Conservation (phyloP, 2,113 vertebrate genomes). For the Platichthys stellatus region DNA sequence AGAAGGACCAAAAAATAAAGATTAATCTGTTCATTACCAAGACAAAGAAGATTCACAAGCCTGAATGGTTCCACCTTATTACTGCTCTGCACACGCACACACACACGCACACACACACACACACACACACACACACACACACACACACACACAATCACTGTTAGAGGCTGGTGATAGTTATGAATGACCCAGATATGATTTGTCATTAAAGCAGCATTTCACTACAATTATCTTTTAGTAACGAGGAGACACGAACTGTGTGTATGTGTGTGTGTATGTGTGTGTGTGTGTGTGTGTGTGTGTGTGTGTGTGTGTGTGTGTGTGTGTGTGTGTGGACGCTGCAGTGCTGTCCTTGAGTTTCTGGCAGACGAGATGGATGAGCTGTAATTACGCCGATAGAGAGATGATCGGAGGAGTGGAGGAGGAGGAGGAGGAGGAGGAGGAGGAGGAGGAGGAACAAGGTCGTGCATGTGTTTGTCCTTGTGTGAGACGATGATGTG, state of each 20-base stretch:
- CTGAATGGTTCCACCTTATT: conserved; percentile 22
- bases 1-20: conserved; percentile 47
- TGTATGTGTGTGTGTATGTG: not conserved
- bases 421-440: conserved; percentile 11
- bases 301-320: conserved; percentile 28
- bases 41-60: conserved; percentile 18
- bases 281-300: conserved; percentile 24
- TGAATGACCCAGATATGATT: conserved; percentile 71
- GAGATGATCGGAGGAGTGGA: conserved; percentile 62
- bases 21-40: conserved; percentile 52
- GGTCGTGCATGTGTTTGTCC: conserved; percentile 65
- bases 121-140: conserved; percentile 21
- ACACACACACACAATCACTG: conserved; percentile 34
- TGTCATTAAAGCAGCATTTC: conserved; percentile 67
- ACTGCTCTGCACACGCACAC: conserved; percentile 2
- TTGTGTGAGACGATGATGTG: conserved; percentile 30
- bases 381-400: conserved; percentile 74
- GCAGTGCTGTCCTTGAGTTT: conserved; percentile 68
- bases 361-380: conserved; percentile 75
- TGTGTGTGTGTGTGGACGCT: conserved; percentile 19
- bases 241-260: conserved; percentile 30
- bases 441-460: conserved; percentile 60
- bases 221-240: conserved; percentile 62
- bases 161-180: conserved; percentile 56
- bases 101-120: conserved; percentile 12